A percentile compares a stretch with the other conserved stretches of the same genome.
Conservation (phyloP, 2,113 vertebrate genomes). For the Leptobrachium leishanense region DNA sequence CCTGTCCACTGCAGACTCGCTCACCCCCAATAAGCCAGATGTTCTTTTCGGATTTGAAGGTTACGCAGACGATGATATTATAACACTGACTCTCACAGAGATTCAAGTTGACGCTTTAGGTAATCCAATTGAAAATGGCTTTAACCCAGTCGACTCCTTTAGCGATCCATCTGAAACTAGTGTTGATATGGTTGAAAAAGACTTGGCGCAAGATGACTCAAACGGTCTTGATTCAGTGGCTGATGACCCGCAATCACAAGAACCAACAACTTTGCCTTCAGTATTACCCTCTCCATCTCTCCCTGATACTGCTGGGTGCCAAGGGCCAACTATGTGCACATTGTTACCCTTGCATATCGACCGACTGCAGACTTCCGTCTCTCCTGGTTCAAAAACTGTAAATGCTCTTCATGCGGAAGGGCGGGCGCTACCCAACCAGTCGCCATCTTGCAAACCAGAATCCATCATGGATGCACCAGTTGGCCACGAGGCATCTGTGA, state of each 20-base stretch:
- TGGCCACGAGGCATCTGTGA: no score
- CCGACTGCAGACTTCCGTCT: neutral
- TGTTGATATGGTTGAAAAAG: neutral
- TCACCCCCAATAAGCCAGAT: neutral
- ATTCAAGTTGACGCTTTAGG: constrained; percentile 53
- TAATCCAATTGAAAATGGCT: constrained; percentile 21
- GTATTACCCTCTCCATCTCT: no score
- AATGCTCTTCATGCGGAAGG: neutral
- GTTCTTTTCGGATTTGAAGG: constrained; percentile 65
- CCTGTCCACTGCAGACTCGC: neutral
- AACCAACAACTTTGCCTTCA: neutral
- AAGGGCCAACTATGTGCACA: neutral
- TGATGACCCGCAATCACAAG: neutral
- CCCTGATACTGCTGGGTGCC: neutral
- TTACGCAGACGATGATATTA: constrained; percentile 61
- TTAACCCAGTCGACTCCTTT: constrained; percentile 31
- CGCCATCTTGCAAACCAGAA: no score
- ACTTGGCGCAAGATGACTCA: no score
- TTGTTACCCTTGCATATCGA: no score
- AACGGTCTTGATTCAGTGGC: no score
- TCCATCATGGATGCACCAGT: no score
- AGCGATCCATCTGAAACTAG: neutral
- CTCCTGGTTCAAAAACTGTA: neutral
- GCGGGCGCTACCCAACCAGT: neutral
- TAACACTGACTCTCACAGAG: constrained; percentile 74